A percentile compares a stretch with the other conserved stretches of the same genome.
Evolutionary conservation across 2,113 vertebrate species (phyloP).

Genomic region (Eulacestoma nigropectus): DNA sequence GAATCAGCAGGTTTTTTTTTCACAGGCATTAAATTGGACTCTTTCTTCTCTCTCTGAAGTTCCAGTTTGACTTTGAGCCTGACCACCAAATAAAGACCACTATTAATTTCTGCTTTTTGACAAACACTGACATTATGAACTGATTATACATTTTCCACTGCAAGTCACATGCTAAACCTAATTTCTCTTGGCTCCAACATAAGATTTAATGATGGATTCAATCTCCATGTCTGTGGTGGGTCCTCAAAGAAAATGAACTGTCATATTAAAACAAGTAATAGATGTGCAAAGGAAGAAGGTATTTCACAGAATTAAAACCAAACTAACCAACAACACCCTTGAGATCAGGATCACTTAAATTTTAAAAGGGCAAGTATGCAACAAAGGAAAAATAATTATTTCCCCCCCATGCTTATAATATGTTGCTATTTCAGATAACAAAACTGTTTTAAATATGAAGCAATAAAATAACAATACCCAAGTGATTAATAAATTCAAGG

Average conservation of each 20-base stretch:
- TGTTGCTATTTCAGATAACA: background rate
- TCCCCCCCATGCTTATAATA: background rate
- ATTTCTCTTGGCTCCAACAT: background rate
- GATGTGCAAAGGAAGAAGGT: background rate
- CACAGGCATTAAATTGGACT: background rate
- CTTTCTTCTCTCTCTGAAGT: background rate
- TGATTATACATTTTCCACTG: background rate
- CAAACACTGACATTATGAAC: background rate
- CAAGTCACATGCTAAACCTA: background rate
- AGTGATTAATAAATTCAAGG: background rate
- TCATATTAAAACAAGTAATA: background rate
- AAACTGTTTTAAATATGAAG: background rate
- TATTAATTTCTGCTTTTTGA: constrained; percentile 21
- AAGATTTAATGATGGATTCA: background rate
- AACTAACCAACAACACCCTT: background rate
- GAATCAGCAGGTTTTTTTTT: constrained; percentile 15
- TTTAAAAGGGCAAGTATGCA: background rate
- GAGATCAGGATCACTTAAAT: background rate
- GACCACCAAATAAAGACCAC: background rate
- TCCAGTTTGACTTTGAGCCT: constrained; percentile 21
- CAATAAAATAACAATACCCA: background rate
- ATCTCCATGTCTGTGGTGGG: background rate
- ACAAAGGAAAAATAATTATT: background rate
- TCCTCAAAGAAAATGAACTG: background rate
- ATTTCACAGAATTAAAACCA: background rate